Conservation (phyloP, 2,797 vertebrate genomes). For the Alcedo quadribrachys region DNA sequence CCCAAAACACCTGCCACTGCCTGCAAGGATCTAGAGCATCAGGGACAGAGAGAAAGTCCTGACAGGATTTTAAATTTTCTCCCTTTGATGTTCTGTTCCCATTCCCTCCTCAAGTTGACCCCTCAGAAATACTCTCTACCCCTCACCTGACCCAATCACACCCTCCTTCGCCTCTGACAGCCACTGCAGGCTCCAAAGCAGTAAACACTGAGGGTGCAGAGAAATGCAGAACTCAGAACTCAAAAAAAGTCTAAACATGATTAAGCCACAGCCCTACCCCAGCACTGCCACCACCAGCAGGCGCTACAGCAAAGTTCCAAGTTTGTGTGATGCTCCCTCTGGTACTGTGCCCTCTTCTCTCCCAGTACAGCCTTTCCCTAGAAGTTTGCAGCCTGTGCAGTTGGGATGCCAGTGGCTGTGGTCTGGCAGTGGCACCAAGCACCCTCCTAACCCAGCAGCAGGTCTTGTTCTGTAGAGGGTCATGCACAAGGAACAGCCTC, state of each 20-base stretch:
- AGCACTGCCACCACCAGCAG: background rate
- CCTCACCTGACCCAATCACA: background rate
- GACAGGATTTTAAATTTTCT: background rate
- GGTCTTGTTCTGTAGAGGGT: background rate
- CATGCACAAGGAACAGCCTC: background rate
- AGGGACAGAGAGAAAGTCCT: background rate
- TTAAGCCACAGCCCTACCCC: background rate
- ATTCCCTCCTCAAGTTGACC: background rate
- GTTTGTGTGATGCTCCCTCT: background rate
- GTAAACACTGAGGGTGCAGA: background rate
- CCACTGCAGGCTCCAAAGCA: background rate
- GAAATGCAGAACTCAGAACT: background rate
- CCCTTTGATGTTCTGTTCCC: background rate
- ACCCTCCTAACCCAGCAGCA: background rate
- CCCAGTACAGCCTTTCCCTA: background rate
- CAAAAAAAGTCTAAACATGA: background rate
- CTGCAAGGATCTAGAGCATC: background rate
- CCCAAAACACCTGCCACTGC: background rate
- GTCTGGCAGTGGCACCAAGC: background rate
- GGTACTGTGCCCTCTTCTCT: background rate
- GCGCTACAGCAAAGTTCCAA: fast-evolving
- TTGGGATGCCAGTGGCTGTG: background rate
- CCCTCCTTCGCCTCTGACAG: background rate
- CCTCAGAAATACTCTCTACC: background rate
- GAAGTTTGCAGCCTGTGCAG: background rate